Evolutionary conservation across 2,113 vertebrate species (phyloP).

Genomic region (Anhinga rufa): DNA sequence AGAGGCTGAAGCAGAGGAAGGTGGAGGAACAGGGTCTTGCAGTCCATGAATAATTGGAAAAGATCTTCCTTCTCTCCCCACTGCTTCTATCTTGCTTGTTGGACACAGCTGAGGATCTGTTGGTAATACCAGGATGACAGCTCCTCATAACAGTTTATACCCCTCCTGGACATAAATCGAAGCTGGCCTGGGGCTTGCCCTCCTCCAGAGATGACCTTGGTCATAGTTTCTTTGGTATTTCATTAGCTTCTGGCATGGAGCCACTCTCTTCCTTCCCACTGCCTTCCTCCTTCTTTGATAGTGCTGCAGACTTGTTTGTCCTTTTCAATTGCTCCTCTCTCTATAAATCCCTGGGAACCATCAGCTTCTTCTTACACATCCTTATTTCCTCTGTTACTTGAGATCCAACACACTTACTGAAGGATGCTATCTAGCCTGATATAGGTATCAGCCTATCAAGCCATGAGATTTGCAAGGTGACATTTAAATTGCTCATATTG

Average conservation of each 20-base stretch:
- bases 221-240: not conserved
- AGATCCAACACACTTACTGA: not conserved
- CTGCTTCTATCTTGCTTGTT: not conserved
- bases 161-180: not conserved
- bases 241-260: not conserved
- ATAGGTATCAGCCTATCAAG: not conserved
- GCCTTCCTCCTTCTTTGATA: not conserved
- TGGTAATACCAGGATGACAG: not conserved
- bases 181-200: not conserved
- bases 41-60: not conserved
- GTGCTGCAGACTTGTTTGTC: not conserved
- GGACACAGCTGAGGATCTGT: not conserved
- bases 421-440: not conserved
- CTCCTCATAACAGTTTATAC: not conserved
- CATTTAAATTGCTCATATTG: not conserved
- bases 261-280: not conserved
- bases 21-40: not conserved
- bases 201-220: not conserved
- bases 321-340: not conserved
- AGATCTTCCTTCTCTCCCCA: not conserved
- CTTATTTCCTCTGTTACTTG: not conserved
- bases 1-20: not conserved
- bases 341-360: not conserved
- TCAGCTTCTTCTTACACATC: not conserved
- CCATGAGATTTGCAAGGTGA: not conserved